A percentile compares a stretch with the other conserved stretches of the same genome.
These are phyloP conservation scores for Tricholauxania praeusta DNA, from an alignment of 2,888 invertebrate genomes.

Conservation along the genomic window DNA sequence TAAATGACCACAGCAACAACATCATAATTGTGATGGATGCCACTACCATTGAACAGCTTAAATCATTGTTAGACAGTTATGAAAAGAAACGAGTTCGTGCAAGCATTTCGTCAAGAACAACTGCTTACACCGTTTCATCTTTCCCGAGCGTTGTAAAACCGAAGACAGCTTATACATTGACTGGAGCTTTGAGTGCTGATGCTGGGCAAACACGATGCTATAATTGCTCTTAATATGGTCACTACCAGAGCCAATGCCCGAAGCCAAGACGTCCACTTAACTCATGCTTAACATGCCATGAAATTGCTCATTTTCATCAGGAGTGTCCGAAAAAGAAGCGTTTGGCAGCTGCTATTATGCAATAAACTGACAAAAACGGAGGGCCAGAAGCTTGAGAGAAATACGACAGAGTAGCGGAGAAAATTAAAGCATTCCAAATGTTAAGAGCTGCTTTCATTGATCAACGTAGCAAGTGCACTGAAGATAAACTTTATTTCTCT, in stretches of 20 bases:
- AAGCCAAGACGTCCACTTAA: slow-evolving; percentile 30
- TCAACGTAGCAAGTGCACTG: slow-evolving; percentile 8
- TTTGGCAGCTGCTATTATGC: background rate
- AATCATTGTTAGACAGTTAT: slow-evolving; percentile 22
- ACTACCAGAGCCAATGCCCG: slow-evolving; percentile 34
- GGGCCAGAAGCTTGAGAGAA: background rate
- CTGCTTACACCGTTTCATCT: background rate
- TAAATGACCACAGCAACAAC: slow-evolving; percentile 39
- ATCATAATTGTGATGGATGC: slow-evolving; percentile 24
- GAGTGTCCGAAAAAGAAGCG: slow-evolving; percentile 33
- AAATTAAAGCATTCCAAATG: slow-evolving; percentile 23
- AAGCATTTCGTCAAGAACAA: slow-evolving; percentile 6
- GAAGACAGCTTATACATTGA: no score
- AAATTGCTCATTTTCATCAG: slow-evolving; percentile 30
- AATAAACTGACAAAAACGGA: background rate
- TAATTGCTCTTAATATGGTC: slow-evolving; percentile 35
- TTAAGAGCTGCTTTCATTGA: slow-evolving; percentile 24
- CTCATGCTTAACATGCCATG: slow-evolving; percentile 36
- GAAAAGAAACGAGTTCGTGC: slow-evolving; percentile 32
- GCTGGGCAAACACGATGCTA: slow-evolving; percentile 17
- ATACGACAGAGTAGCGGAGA: no score
- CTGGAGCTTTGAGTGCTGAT: background rate
- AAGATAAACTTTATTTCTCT: background rate
- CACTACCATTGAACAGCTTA: slow-evolving; percentile 27
- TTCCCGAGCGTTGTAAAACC: no score